Percentiles rank a stretch among this genome's conserved stretches.
These are phyloP conservation scores for Macrosteles quadrilineatus DNA, from an alignment of 1,140 invertebrate genomes.

Conservation along the genomic window DNA sequence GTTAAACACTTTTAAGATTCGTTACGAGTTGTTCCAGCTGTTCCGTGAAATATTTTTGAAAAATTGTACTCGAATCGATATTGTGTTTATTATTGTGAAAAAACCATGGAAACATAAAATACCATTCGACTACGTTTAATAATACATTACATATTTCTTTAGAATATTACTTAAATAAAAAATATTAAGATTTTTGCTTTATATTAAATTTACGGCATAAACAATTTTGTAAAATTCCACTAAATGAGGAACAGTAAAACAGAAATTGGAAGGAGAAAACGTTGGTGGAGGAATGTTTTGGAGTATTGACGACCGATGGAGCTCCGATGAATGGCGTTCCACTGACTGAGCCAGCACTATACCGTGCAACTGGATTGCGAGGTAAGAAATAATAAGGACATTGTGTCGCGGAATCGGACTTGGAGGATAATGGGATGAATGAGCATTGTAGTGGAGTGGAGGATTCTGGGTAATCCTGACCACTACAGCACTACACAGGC, in stretches of 20 bases:
- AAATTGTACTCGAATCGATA: too few relatives aligned
- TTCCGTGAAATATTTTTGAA: too few relatives aligned
- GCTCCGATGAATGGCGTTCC: neutral
- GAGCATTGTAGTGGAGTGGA: neutral
- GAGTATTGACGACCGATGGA: neutral
- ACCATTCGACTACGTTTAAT: too few relatives aligned
- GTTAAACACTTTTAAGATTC: too few relatives aligned
- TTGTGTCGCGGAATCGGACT: neutral
- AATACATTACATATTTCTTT: too few relatives aligned
- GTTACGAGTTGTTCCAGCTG: too few relatives aligned
- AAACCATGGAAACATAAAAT: too few relatives aligned
- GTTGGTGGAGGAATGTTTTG: neutral
- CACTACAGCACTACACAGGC: neutral
- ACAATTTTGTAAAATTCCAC: too few relatives aligned
- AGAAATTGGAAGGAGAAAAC: neutral
- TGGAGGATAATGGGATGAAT: constrained; percentile 3
- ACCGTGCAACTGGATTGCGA: neutral
- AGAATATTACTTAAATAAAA: too few relatives aligned
- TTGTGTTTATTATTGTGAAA: too few relatives aligned
- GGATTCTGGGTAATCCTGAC: neutral
- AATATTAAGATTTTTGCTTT: too few relatives aligned
- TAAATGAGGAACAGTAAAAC: neutral
- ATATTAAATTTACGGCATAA: too few relatives aligned
- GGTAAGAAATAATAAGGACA: constrained; percentile 14
- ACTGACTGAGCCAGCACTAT: neutral